Conservation (phyloP, 2,113 vertebrate genomes). For the Poeciliopsis retropinna region DNA sequence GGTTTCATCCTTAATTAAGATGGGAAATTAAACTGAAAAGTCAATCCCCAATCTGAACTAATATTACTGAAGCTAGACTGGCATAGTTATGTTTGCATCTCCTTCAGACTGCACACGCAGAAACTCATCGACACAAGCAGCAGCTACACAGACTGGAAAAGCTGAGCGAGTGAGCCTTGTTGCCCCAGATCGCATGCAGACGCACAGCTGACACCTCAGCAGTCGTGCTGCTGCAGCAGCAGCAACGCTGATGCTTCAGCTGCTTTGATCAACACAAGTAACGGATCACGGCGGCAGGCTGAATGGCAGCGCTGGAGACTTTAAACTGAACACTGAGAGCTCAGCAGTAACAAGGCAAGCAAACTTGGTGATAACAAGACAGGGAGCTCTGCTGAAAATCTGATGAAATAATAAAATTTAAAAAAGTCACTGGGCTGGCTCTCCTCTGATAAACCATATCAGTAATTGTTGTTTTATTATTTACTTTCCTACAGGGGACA, state of each 20-base stretch:
- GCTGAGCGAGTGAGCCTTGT: constrained; percentile 13
- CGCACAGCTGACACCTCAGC: constrained; percentile 53
- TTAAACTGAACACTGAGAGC: constrained; percentile 13
- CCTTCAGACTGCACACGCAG: background rate
- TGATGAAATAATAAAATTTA: background rate
- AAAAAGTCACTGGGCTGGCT: background rate
- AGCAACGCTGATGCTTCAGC: constrained; percentile 18
- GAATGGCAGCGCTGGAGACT: constrained; percentile 8
- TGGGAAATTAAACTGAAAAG: constrained; percentile 40
- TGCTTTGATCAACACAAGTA: constrained; percentile 51
- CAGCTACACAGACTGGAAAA: constrained; percentile 8
- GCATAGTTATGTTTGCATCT: background rate
- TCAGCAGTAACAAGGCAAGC: constrained; percentile 13
- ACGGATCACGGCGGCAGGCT: constrained; percentile 19
- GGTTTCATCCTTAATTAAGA: constrained; percentile 30
- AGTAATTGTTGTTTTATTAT: background rate
- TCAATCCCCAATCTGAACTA: constrained; percentile 15
- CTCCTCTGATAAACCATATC: background rate
- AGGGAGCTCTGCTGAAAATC: background rate
- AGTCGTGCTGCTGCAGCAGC: constrained; percentile 29
- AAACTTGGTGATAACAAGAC: background rate
- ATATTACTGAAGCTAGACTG: background rate
- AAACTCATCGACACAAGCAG: background rate
- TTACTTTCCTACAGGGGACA: background rate
- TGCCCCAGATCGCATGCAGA: constrained; percentile 26